Evolutionary conservation across 2,888 invertebrate species (phyloP), one percentile per base, ranked within the genome.

Genomic region (Drosophila phalerata): DNA sequence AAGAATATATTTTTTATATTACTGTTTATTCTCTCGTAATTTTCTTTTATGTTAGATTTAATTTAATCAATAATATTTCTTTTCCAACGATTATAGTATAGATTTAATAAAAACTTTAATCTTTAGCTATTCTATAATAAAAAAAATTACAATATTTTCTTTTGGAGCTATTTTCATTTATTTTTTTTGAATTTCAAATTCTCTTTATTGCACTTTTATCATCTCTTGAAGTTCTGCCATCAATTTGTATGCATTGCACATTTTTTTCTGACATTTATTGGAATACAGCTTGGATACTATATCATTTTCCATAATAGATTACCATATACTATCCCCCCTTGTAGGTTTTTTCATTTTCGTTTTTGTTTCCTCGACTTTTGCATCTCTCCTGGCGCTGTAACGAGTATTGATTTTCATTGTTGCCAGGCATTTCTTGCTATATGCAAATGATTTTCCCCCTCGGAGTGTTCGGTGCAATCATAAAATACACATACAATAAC

Each of bases 321-420:
- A 56, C 43, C 34, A 34, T 56, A 28, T n/a, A 28, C n/a, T 40
- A 19, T 49, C 4, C 13, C 22, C 22, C 19, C 42, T 22, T 32
- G 10, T 15, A n/a, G 32, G 10, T n/a, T 5, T 10, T 10, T 32
- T 32, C 10, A 28, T 25, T 25, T 32, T 10, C 1, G 11, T 25
- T 9, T 40, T 9, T 17, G 8, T 5, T 22, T 22, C 25, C 28
- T 28, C 11, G 22, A 6, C 19, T 19, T 32, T 13, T 32, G 13
- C 57, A 34, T 57, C 57, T 57, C 47, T 47, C 1, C 47, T 47
- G 25, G 13, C 15, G 45, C 13, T 34, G 47, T 57, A 57, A 57
- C 57, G 58, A 58, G 48, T 58, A 58, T 58, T 48, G 58, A 58
- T 58, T 58, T 58, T 58, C 57, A 57, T 57, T 45, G 57, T 57